These are phyloP conservation scores for Diarsia dahlii DNA, from an alignment of 2,888 invertebrate genomes.

Conservation along the genomic window DNA sequence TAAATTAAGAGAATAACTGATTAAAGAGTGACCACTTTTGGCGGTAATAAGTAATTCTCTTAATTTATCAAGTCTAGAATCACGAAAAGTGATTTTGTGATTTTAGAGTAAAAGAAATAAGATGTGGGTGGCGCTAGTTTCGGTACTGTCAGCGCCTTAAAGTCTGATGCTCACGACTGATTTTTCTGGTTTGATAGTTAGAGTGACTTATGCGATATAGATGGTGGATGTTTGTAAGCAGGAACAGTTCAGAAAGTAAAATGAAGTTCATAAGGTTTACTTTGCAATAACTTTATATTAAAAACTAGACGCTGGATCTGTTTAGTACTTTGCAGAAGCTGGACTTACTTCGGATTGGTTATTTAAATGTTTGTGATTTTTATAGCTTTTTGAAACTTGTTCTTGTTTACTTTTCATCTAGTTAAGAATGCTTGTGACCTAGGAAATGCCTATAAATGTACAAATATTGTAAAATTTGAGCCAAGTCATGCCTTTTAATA, in stretches of 20 bases:
- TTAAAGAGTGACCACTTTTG: no score
- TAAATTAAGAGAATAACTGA: no score
- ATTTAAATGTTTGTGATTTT: constrained; percentile 1
- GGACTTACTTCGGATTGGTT: not conserved
- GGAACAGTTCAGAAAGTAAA: not conserved
- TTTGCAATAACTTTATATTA: not conserved
- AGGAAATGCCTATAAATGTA: constrained; percentile 41
- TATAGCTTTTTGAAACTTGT: not conserved
- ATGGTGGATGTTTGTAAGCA: constrained; percentile 10
- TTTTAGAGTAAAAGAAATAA: no score
- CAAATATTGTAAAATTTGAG: constrained; percentile 18
- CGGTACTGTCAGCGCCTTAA: no score
- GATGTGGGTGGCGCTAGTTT: no score
- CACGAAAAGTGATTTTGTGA: no score
- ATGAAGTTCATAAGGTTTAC: not conserved
- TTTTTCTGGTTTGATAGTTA: constrained; percentile 27
- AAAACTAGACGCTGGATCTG: not conserved
- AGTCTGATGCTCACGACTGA: constrained; percentile 45
- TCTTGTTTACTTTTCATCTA: constrained; percentile 12
- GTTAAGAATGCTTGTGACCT: constrained; percentile 14
- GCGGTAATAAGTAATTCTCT: no score
- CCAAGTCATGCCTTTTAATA: constrained; percentile 25
- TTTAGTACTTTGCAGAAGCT: not conserved
- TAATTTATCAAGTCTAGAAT: no score
- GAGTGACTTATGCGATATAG: constrained; percentile 15